These are phyloP conservation scores for Apis florea DNA, from an alignment of 1,140 invertebrate genomes.

Conservation along the genomic window DNA sequence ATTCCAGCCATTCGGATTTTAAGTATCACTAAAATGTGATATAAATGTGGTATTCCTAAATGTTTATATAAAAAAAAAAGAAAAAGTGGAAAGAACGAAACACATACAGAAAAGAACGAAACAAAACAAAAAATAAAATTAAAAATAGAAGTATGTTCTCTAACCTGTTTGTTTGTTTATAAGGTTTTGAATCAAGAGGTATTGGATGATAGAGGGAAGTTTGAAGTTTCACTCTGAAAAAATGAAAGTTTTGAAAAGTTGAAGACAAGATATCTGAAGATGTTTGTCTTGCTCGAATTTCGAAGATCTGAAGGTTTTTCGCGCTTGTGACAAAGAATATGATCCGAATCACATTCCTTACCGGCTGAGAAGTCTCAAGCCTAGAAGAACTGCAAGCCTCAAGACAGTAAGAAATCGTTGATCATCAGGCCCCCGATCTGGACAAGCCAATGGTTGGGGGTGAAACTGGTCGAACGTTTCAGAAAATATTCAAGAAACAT, in stretches of 20 bases:
- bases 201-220: conserved; percentile 82
- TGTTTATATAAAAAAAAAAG: conserved; percentile 52
- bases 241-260: conserved; percentile 78
- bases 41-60: conserved; percentile 62
- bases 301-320: conserved; percentile 78
- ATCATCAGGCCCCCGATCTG: conserved; percentile 68
- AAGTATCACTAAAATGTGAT: conserved; percentile 47
- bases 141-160: conserved; percentile 75
- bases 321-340: conserved; percentile 81
- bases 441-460: conserved; percentile 71
- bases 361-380: conserved; percentile 78
- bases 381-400: conserved; percentile 75
- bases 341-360: conserved; percentile 78
- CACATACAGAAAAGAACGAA: conserved; percentile 54
- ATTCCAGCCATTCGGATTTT: conserved; percentile 62
- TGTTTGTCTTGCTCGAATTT: conserved; percentile 76
- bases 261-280: conserved; percentile 79
- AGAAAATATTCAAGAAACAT: conserved; percentile 70
- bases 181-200: conserved; percentile 82
- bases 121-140: conserved; percentile 65
- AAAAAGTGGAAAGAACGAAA: conserved; percentile 41
- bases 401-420: conserved; percentile 73
- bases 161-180: conserved; percentile 81
- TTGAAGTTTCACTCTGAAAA: conserved; percentile 80
- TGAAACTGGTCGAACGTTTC: conserved; percentile 69